These are phyloP conservation scores for Mirounga angustirostris DNA, from an alignment of 2,113 vertebrate genomes.

Conservation along the genomic window DNA sequence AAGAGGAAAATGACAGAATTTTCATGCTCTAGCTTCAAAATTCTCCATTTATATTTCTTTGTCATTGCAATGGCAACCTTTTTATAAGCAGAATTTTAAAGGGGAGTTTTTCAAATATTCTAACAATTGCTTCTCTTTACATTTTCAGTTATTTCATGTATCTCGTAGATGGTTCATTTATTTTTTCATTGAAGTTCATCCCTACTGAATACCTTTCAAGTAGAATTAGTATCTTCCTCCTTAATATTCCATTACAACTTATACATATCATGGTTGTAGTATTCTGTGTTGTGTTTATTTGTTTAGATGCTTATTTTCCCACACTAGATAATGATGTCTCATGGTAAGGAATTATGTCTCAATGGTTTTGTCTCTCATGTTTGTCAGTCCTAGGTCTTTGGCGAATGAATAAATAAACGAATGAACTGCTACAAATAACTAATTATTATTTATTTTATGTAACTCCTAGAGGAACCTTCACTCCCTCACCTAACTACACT, in stretches of 20 bases:
- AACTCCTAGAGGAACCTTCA: not conserved
- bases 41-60: not conserved
- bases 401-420: not conserved
- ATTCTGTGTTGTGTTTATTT: not conserved
- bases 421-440: not conserved
- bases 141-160: not conserved
- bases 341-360: not conserved
- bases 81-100: conserved; percentile 3
- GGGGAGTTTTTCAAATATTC: conserved; percentile 15
- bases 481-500: not conserved
- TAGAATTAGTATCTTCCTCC: not conserved
- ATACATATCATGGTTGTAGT: not conserved
- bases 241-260: not conserved
- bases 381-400: not conserved
- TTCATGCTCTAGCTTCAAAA: not conserved
- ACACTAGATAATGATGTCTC: not conserved
- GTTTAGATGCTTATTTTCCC: not conserved
- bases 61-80: not conserved
- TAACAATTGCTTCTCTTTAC: not conserved
- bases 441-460: not conserved
- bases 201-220: not conserved
- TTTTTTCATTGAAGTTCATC: not conserved
- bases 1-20: not conserved
- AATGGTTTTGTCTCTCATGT: not conserved
- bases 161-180: not conserved